Conservation (phyloP, 2,113 vertebrate genomes). For the Nansenia antarctica region DNA sequence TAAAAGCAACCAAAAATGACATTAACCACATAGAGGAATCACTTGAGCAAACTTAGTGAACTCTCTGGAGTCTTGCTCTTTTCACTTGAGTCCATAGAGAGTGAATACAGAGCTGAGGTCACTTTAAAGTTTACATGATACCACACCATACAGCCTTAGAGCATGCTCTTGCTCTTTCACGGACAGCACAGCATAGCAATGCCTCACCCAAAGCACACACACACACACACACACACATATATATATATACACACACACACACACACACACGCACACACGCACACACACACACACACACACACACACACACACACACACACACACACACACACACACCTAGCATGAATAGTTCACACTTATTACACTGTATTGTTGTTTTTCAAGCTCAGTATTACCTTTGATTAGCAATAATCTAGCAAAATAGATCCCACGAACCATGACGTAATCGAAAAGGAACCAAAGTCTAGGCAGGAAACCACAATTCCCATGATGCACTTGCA, state of each 20-base stretch:
- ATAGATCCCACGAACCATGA: slow-evolving; percentile 39
- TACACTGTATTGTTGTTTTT: too few species aligned
- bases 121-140: too few species aligned
- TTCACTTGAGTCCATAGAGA: too few species aligned
- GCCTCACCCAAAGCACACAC: too few species aligned
- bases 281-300: too few species aligned
- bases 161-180: too few species aligned
- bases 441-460: slow-evolving; percentile 57
- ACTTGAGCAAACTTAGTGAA: not conserved
- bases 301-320: not conserved
- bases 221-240: too few species aligned
- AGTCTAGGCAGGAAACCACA: slow-evolving; percentile 65
- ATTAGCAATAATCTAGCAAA: not conserved
- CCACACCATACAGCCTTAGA: too few species aligned
- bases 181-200: too few species aligned
- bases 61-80: slow-evolving; percentile 1
- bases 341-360: not conserved
- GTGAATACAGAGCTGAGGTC: too few species aligned
- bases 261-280: too few species aligned
- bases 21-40: not conserved
- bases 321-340: not conserved
- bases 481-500: slow-evolving; percentile 71
- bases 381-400: not conserved
- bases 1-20: not conserved
- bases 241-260: too few species aligned